phyloP scores from a whole-genome alignment of 30 jellyfish, hydroid and myxozoan genomes.

The Morbakka virulenta region DNA sequence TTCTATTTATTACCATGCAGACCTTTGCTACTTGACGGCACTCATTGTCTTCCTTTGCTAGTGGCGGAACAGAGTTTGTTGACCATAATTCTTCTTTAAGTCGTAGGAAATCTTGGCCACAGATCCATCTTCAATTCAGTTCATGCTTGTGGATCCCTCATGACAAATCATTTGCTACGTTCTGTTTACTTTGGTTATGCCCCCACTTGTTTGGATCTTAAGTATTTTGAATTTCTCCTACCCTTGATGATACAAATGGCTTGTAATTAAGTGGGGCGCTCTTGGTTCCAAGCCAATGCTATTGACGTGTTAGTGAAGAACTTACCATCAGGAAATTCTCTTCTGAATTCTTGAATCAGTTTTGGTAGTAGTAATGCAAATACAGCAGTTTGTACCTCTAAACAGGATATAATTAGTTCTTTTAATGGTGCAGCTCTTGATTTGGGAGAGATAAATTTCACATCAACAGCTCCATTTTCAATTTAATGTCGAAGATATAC shows the following conservation, averaged over 20 bases:
- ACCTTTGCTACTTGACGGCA: constrained; percentile 6
- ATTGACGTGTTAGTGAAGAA: constrained; percentile 40
- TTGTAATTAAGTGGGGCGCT: constrained; percentile 40
- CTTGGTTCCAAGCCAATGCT: constrained; percentile 52
- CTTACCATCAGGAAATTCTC: constrained; percentile 15
- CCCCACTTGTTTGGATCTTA: constrained; percentile 51
- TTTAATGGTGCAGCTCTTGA: constrained; percentile 64
- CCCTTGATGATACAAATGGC: constrained; percentile 57
- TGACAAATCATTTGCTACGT: constrained; percentile 53
- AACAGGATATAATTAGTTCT: constrained; percentile 43
- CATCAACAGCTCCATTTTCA: constrained; percentile 30
- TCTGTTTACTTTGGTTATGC: constrained; percentile 19
- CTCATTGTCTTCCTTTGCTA: constrained; percentile 17
- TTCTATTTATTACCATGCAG: not conserved
- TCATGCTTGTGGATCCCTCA: constrained; percentile 40
- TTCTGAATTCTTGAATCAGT: constrained; percentile 30
- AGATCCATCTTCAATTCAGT: constrained; percentile 49
- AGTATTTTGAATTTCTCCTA: constrained; percentile 50
- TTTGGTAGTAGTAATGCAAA: constrained; percentile 50
- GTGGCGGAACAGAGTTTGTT: constrained; percentile 14
- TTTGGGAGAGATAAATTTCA: constrained; percentile 42
- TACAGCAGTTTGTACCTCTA: constrained; percentile 65
- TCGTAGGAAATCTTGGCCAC: constrained; percentile 57
- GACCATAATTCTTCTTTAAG: constrained; percentile 46
- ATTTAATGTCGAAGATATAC: constrained; percentile 59